A percentile compares a stretch with the other conserved stretches of the same genome.
phyloP scores from a whole-genome alignment of 92 coral and sea anemone species.

The Virgularia gustaviana region DNA sequence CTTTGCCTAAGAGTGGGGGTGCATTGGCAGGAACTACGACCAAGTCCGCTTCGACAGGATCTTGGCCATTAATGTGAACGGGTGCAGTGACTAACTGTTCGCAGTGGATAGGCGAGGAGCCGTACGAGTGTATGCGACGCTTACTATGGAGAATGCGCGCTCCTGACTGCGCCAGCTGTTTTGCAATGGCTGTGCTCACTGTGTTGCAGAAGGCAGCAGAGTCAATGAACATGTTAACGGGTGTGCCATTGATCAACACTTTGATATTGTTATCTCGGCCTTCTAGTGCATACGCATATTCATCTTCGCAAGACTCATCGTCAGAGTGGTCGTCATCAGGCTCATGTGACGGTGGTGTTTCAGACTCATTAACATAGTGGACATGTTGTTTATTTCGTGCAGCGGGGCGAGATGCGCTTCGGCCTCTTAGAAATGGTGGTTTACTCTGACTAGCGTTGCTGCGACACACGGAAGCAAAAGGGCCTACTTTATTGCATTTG shows the following conservation, averaged over 20 bases:
- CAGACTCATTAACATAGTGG: no score
- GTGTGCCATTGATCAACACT: no score
- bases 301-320: slow-evolving; percentile 14
- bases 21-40: slow-evolving; percentile 13
- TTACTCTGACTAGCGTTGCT: no score
- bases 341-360: no score
- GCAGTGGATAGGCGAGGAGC: slow-evolving; percentile 37
- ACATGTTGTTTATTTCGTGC: no score
- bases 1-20: slow-evolving; percentile 34
- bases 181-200: slow-evolving; percentile 18
- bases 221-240: no score
- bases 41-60: slow-evolving; percentile 23
- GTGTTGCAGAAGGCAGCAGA: slow-evolving; percentile 42
- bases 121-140: slow-evolving; percentile 40
- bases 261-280: no score
- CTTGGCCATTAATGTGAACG: slow-evolving; percentile 15
- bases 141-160: not conserved
- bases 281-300: slow-evolving; percentile 14
- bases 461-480: no score
- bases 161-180: not conserved
- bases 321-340: no score
- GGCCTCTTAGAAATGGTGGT: no score
- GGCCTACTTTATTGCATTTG: no score
- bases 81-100: slow-evolving; percentile 9
- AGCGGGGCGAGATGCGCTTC: no score